Percentiles rank a stretch among this genome's conserved stretches.
phyloP scores from a whole-genome alignment of 2,797 vertebrate genomes.

The Chelmon rostratus region DNA sequence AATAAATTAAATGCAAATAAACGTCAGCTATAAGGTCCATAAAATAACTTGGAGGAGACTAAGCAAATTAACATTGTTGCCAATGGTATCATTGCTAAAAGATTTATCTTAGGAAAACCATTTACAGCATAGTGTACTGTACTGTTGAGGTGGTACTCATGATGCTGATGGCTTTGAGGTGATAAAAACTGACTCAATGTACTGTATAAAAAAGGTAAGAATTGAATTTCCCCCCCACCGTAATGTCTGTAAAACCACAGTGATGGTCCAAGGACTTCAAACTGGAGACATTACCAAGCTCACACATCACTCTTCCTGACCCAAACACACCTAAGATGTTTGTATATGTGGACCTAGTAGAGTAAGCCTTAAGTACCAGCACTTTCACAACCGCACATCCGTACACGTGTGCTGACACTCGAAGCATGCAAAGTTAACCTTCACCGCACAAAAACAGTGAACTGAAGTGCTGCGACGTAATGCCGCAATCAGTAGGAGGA shows the following conservation, averaged over 20 bases:
- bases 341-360: slow-evolving; percentile 1
- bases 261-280: neutral
- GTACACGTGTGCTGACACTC: slow-evolving; percentile 14
- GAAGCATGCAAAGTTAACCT: slow-evolving; percentile 37
- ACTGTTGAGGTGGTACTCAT: neutral
- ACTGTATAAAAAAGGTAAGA: neutral
- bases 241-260: neutral
- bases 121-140: neutral
- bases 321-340: slow-evolving; percentile 21
- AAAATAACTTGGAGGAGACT: neutral
- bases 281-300: neutral
- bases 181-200: neutral
- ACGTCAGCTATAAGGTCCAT: neutral
- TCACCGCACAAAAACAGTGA: slow-evolving; percentile 38
- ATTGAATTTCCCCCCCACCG: neutral
- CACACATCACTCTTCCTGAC: neutral
- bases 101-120: neutral
- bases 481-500: slow-evolving; percentile 64
- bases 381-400: slow-evolving; percentile 16
- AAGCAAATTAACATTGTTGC: neutral
- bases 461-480: slow-evolving; percentile 51
- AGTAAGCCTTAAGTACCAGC: neutral
- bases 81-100: neutral
- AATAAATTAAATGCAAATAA: neutral
- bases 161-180: neutral